phyloP scores from a whole-genome alignment of 2,797 vertebrate species.

The Meda fulgida region DNA sequence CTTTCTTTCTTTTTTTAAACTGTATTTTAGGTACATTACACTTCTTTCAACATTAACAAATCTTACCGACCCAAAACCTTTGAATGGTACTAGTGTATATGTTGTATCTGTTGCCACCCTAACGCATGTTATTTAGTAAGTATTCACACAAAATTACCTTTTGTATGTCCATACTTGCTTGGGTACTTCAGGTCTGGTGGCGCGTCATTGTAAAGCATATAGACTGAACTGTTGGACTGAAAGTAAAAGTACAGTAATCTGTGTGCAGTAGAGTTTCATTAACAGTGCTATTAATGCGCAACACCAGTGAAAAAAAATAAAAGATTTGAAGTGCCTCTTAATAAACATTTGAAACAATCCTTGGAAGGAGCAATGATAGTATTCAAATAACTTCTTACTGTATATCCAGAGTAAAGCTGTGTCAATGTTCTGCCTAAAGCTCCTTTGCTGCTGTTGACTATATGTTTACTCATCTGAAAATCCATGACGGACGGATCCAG shows the following conservation, averaged over 20 bases:
- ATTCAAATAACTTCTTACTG: slow-evolving; percentile 71
- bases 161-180: slow-evolving; percentile 83
- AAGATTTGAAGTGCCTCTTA: not conserved
- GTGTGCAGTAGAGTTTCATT: no score
- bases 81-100: not conserved
- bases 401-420: slow-evolving; percentile 82
- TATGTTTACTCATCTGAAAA: slow-evolving; percentile 83
- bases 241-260: slow-evolving; percentile 8
- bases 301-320: no score
- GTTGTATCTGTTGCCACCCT: not conserved
- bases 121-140: not conserved
- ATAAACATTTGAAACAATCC: not conserved
- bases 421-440: slow-evolving; percentile 81
- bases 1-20: not conserved
- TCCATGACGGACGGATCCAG: slow-evolving; percentile 79
- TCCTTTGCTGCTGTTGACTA: slow-evolving; percentile 81
- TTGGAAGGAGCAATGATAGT: not conserved
- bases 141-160: slow-evolving; percentile 79
- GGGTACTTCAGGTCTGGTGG: slow-evolving; percentile 75
- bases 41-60: not conserved
- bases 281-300: not conserved
- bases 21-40: not conserved
- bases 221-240: slow-evolving; percentile 82
- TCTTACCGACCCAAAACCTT: not conserved
- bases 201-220: slow-evolving; percentile 89